Base-by-base conservation (phyloP, 1,140 invertebrate genomes). In the Drosophila azteca region DNA sequence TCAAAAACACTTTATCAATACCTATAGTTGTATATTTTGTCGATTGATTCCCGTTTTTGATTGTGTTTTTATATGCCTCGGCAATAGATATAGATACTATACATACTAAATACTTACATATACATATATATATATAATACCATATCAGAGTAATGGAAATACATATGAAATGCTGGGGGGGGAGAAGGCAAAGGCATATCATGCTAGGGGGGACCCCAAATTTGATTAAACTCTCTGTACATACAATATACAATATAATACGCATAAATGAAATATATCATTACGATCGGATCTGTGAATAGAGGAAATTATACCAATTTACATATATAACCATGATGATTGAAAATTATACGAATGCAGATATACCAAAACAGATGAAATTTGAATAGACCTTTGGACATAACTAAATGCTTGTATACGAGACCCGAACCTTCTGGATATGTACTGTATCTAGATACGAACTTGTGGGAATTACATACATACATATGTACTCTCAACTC, bases 261-360 rank as follows among this genome's bases (percentile, higher is more conserved):
- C 11, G 60, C 83, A 51, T 52, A 68, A 72, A 68, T 62, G 66
- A 48, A 74, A 72, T 24, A 68, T 39, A 39, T 39, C 35, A 67
- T 70, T 71, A 65, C 81, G 55, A 87, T 87, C 74, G 55, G 63
- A 85, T 82, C 82, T 87, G 82, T 85, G 81, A 85, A 85, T 85
- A 85, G 81, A 87, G 69, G 62, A 85, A 85, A 87, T 82, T 85
- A 85, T 81, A 83, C 79, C 79, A 79, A 83, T 79, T 83, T 82
- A 82, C 55, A 67, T 63, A 82, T 59, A 67, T 63, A 82, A 62
- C 69, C 67, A 78, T 65, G 63, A 85, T 77, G 73, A 82, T 78
- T 65, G 53, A 84, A 69, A 61, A 69, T 68, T 68, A 84, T 84
- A 84, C 80, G 76, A 84, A 77, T 54, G 22, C 39, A 79, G 57